phyloP scores from a whole-genome alignment of 2,113 vertebrate genomes.

The Penelope pileata region DNA sequence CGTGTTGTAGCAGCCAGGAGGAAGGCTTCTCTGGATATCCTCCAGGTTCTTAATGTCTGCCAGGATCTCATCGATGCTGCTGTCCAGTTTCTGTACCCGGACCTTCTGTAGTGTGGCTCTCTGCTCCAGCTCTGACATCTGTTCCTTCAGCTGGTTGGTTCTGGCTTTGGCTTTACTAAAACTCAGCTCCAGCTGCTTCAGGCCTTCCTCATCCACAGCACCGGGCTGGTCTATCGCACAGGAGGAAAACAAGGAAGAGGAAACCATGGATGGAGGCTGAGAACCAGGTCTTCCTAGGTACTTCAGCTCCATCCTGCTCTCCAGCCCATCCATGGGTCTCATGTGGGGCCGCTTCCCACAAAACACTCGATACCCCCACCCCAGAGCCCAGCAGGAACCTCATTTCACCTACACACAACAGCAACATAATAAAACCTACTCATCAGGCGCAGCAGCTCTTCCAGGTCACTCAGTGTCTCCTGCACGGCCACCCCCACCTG shows the following conservation, averaged over 20 bases:
- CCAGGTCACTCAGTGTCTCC: constrained; percentile 72
- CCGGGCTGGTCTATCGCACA: constrained; percentile 75
- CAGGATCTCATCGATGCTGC: constrained; percentile 82
- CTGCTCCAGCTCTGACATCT: constrained; percentile 77
- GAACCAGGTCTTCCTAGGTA: background rate
- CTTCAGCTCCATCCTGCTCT: background rate
- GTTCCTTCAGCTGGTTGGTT: constrained; percentile 70
- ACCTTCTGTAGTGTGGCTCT: constrained; percentile 71
- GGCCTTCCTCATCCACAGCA: constrained; percentile 72
- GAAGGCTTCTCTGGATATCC: constrained; percentile 82
- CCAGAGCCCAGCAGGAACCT: background rate
- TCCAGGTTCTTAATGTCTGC: constrained; percentile 88
- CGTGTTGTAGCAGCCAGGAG: constrained; percentile 85
- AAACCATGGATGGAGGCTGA: background rate
- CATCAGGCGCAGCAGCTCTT: constrained; percentile 76
- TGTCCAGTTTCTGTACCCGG: constrained; percentile 69
- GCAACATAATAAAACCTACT: constrained; percentile 63
- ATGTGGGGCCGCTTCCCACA: background rate
- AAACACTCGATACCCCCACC: background rate
- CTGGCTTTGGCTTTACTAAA: constrained; percentile 69
- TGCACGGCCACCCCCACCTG: constrained; percentile 67
- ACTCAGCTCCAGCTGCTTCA: constrained; percentile 71
- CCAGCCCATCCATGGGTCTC: background rate
- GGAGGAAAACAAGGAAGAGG: background rate
- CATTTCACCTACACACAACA: background rate